A percentile compares a stretch with the other conserved stretches of the same genome.
phyloP scores from a whole-genome alignment of 2,888 invertebrate species.

The Erebia palarica region DNA sequence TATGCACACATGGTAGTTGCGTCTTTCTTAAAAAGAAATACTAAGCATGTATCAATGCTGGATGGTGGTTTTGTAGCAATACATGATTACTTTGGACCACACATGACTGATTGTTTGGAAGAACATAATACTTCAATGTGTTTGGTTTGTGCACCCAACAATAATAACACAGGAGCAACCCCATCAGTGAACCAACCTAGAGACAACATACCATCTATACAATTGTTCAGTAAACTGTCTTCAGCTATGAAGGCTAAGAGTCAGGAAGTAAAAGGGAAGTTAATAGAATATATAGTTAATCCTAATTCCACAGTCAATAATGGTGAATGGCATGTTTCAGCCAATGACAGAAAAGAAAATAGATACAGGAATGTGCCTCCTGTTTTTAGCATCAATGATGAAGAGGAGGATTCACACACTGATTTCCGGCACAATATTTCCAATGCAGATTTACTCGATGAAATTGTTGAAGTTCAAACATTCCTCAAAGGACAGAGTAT shows the following conservation, averaged over 20 bases:
- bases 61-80: conserved; percentile 95
- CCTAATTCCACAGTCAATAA: conserved; percentile 84
- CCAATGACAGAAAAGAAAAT: conserved; percentile 91
- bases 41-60: conserved; percentile 95
- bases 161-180: conserved; percentile 61
- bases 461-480: conserved; percentile 90
- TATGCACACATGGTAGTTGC: conserved; percentile 99
- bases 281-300: conserved; percentile 97
- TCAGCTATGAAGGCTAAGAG: conserved; percentile 95
- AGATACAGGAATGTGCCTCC: conserved; percentile 94
- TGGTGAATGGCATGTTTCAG: conserved; percentile 91
- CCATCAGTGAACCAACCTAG: conserved; percentile 53
- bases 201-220: conserved; percentile 80
- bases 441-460: conserved; percentile 85
- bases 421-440: conserved; percentile 67
- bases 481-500: conserved; percentile 93
- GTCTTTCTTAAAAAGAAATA: conserved; percentile 96
- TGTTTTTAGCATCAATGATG: conserved; percentile 97
- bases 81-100: conserved; percentile 91
- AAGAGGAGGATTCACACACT: conserved; percentile 76
- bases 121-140: conserved; percentile 92
- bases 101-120: conserved; percentile 90
- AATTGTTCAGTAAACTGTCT: conserved; percentile 91
- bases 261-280: conserved; percentile 94
- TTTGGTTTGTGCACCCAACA: conserved; percentile 88